Base-by-base conservation (phyloP, 2,113 vertebrate species). In the Brachirus orientalis region DNA sequence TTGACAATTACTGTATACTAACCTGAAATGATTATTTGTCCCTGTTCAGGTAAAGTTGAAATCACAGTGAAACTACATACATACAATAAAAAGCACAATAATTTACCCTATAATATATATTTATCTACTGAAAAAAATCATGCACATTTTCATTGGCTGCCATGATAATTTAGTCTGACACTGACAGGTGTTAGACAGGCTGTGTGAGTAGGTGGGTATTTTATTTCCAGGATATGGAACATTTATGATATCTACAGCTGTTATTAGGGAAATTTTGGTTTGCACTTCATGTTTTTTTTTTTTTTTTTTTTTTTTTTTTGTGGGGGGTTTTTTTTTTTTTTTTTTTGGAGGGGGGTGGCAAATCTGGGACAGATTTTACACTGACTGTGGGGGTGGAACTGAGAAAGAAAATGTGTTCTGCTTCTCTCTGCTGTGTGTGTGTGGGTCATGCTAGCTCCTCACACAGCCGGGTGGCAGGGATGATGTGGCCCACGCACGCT, bases 361-460 rank as follows among this genome's bases (percentile, higher is more conserved):
- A 83, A 86, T 86, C 54, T 78, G 77, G 77, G 84, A 83, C 70
- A 78, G 70, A 74, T 74, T 86, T 83, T 80, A 78, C 57, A 69
- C 58, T 63, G 52, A 74, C 60, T 75, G 81, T 87, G 83, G 86
- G 69, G 78, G 80, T 75, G 82, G 73, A 73, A 67, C 58, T 72
- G 55, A 71, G 66, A 53, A 73, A 68, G 68, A 78, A 80, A 80
- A 86, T 76, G 48, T 80, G 67, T 68, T 77, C 38, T 50, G 46
- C 62, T 36, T 48, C 58, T 56, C 47, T 71, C 38, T 56, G 22
- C 18, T 62, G 35, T 62, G 69, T 7, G 13, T 38, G 56, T 36
- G 66, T 54, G 19, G 28, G 48, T 66, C 46, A 77, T 84, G 79
- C 63, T 66, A 69, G 63, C 64, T 72, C 40, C 35, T 51, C 1